Evolutionary conservation across 2,113 vertebrate species (phyloP).

Genomic region (Poeciliopsis retropinna): DNA sequence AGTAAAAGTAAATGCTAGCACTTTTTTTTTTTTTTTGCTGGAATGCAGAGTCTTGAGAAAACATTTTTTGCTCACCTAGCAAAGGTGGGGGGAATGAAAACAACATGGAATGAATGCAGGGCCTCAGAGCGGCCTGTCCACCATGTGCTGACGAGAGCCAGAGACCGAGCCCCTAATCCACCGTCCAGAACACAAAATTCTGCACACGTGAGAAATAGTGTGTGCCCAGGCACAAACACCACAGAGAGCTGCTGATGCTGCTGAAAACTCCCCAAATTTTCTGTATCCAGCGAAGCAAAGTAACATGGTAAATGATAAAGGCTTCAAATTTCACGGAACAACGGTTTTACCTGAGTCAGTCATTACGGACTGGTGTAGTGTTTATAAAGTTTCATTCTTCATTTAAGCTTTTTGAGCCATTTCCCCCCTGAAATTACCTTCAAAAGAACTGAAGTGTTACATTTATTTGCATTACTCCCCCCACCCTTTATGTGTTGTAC

Average conservation of each 20-base stretch:
- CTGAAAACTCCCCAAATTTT: slow-evolving; percentile 12
- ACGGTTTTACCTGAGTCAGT: background rate
- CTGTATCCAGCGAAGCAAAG: background rate
- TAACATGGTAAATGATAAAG: background rate
- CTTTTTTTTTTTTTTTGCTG: slow-evolving; percentile 40
- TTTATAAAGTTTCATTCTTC: background rate
- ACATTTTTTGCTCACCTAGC: slow-evolving; percentile 68
- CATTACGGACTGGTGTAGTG: background rate
- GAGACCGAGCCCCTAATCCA: slow-evolving; percentile 68
- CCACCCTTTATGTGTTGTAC: background rate
- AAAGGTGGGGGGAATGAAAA: slow-evolving; percentile 77
- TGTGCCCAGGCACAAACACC: slow-evolving; percentile 47
- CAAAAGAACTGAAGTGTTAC: background rate
- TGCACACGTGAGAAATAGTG: slow-evolving; percentile 51
- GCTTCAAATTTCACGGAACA: background rate
- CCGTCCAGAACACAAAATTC: slow-evolving; percentile 46
- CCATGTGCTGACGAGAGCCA: slow-evolving; percentile 78
- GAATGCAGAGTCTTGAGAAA: slow-evolving; percentile 73
- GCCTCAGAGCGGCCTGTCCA: slow-evolving; percentile 68
- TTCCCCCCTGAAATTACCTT: background rate
- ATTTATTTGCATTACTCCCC: background rate
- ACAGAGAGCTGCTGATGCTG: slow-evolving; percentile 32
- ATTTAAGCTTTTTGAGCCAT: background rate
- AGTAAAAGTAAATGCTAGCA: slow-evolving; percentile 55
- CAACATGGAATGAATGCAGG: slow-evolving; percentile 78